Evolutionary conservation across 2,888 invertebrate genomes (phyloP).

Genomic region (Masnerella sp.): DNA sequence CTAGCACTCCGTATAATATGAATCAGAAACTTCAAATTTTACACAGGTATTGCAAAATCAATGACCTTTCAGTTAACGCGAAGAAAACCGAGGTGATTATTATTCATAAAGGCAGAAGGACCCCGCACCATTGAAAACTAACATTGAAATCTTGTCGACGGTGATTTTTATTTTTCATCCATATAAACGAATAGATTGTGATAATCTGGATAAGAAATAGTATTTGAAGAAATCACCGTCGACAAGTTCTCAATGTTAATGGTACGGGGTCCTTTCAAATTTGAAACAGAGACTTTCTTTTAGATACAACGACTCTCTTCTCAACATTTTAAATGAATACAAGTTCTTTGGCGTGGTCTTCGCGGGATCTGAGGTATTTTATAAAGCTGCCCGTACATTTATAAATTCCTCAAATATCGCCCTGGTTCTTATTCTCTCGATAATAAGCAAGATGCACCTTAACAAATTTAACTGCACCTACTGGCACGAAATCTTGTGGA

Average conservation of each 20-base stretch:
- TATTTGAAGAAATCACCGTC: no score
- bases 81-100: background rate
- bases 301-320: background rate
- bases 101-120: slow-evolving; percentile 5
- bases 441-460: background rate
- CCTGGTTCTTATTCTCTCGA: background rate
- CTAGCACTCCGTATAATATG: background rate
- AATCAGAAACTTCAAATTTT: background rate
- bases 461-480: background rate
- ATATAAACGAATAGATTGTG: no score
- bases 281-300: background rate
- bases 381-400: no score
- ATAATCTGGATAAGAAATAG: no score
- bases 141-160: background rate
- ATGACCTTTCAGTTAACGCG: background rate
- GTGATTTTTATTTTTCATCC: no score
- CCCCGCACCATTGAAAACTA: no score
- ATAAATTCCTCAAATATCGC: background rate
- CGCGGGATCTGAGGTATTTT: background rate
- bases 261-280: no score
- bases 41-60: background rate
- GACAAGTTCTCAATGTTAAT: no score
- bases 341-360: background rate
- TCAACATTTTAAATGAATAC: background rate
- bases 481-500: background rate